phyloP scores from a whole-genome alignment of 1,140 invertebrate species.

The Lepidotrigona ventralis region DNA sequence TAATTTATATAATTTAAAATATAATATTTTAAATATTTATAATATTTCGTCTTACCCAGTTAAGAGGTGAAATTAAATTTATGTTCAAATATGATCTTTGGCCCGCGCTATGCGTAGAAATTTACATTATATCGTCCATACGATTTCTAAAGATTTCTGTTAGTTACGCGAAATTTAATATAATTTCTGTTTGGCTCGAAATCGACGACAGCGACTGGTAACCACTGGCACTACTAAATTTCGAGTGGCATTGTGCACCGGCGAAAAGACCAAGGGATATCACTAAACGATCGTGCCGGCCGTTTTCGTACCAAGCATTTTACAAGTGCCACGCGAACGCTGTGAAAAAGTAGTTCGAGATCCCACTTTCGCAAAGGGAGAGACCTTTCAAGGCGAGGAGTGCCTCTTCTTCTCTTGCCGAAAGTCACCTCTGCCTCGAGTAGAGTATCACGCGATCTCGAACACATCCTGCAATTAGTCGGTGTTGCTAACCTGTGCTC shows the following conservation, averaged over 20 bases:
- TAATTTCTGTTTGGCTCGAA: background rate
- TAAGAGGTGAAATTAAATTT: too few relatives aligned
- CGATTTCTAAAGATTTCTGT: background rate
- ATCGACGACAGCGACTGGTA: background rate
- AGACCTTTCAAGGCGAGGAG: background rate
- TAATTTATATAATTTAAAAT: too few relatives aligned
- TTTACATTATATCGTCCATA: too few relatives aligned
- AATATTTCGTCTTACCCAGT: too few relatives aligned
- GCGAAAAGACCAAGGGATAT: conserved; percentile 12
- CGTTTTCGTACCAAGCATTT: conserved; percentile 8
- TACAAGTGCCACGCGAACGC: background rate
- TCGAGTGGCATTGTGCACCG: background rate
- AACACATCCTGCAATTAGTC: too few relatives aligned
- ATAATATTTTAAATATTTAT: too few relatives aligned
- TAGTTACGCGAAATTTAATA: background rate
- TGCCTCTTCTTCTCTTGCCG: background rate
- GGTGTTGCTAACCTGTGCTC: too few relatives aligned
- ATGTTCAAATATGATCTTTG: too few relatives aligned
- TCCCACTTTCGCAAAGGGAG: background rate
- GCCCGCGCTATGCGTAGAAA: too few relatives aligned
- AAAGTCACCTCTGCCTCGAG: background rate
- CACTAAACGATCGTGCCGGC: background rate
- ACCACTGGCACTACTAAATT: conserved; percentile 15
- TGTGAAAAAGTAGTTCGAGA: conserved; percentile 36
- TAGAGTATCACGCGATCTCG: background rate